Base-by-base conservation (phyloP, 92 coral and sea anemone genomes). In the Montipora capitata region DNA sequence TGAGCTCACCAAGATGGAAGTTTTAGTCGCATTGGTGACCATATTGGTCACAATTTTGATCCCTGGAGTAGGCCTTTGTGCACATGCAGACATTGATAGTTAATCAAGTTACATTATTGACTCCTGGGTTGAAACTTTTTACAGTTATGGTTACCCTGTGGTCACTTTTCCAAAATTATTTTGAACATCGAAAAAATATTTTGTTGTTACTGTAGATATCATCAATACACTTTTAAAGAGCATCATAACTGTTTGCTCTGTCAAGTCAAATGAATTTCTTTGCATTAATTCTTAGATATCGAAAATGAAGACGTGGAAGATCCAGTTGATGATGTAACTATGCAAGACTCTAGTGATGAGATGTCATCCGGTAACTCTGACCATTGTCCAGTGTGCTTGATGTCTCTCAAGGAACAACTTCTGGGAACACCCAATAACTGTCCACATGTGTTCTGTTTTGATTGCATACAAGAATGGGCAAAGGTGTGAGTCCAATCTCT, bases 381-480 rank as follows among this genome's bases (percentile, higher is more conserved):
- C 68, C 98, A 97, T 77, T 97, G 99, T 85, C 95, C 99, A 1
- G 80, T 97, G 70, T 97, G 99, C 76, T 82, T 97, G 73, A 97
- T 97, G 99, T 91, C 96, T 18, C 90, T 97, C 20, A 92, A 87
- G 80, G 98, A 91, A 14, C 99, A 97, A 63, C 82, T 92, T 75
- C 96, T 97, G 44, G 99, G 98, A 8, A 92, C 94, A 62, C 99
- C 99, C 20, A 81, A 91, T 72, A 94, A 79, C 79, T 97, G 99
- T 73, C 80, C 91, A 44, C 99, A 97, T 78, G 93, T 97, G 8
- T 97, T 97, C 89, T 97, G 99, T 78, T 85, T 92, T 67, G 95
- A 89, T 12, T 97, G 99, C 77, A 94, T 97, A 68, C 95, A 86
- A 71, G 98, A 97, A 72, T 97, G 99, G 99, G 91, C 98, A n/a